phyloP scores from a whole-genome alignment of 2,888 invertebrate species.

The Eulithis prunata region DNA sequence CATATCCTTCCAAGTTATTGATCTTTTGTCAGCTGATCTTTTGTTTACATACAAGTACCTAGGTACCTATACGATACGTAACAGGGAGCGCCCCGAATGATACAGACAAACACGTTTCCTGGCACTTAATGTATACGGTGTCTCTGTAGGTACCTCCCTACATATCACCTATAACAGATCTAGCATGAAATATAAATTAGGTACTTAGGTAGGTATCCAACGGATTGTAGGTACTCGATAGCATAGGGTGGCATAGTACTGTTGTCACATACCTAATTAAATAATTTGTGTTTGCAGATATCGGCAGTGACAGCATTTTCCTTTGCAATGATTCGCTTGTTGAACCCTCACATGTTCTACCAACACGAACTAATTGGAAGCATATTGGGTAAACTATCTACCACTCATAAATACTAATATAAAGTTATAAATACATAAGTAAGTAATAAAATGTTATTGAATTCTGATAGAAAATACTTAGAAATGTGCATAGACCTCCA shows the following conservation, averaged over 20 bases:
- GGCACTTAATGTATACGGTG: too few species aligned
- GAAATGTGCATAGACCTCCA: too few species aligned
- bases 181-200: too few species aligned
- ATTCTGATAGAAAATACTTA: too few species aligned
- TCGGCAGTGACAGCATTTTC: constrained; percentile 75
- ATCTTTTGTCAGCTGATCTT: constrained; percentile 5
- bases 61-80: neutral
- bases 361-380: constrained; percentile 59
- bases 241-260: too few species aligned
- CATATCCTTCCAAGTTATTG: neutral
- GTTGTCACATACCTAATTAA: neutral
- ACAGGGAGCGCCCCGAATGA: neutral
- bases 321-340: constrained; percentile 64
- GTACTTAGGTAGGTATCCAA: too few species aligned
- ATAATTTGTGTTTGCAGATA: constrained; percentile 56
- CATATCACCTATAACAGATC: too few species aligned
- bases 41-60: neutral
- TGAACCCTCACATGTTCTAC: constrained; percentile 70
- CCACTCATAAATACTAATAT: neutral
- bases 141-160: too few species aligned
- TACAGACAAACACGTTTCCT: too few species aligned
- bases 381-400: constrained; percentile 55
- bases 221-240: too few species aligned
- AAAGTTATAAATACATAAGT: too few species aligned
- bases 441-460: too few species aligned